phyloP scores from a whole-genome alignment of 35 echinoderm and acorn worm genomes.

The Chiridota heheva region DNA sequence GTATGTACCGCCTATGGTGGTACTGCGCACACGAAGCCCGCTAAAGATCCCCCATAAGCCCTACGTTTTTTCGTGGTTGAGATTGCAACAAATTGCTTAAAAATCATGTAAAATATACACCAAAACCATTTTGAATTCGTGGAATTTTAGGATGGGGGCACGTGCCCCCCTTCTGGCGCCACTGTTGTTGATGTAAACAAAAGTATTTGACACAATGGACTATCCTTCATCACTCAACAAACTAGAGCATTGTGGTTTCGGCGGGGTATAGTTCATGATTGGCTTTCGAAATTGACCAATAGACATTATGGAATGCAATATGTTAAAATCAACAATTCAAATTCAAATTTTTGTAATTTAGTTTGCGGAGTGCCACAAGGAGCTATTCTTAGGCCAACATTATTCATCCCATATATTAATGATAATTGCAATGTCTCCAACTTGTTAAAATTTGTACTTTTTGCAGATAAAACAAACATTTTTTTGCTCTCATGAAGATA shows the following conservation, averaged over 20 bases:
- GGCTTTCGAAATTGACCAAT: slow-evolving; percentile 3
- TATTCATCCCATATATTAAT: slow-evolving; percentile 24
- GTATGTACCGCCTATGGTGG: too few relatives aligned
- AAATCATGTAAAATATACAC: too few relatives aligned
- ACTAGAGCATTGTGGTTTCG: slow-evolving; percentile 10
- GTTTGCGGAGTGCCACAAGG: slow-evolving; percentile 33
- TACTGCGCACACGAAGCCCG: too few relatives aligned
- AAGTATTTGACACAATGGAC: neutral
- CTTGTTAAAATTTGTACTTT: slow-evolving; percentile 23
- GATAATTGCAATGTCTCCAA: slow-evolving; percentile 32
- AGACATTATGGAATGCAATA: neutral
- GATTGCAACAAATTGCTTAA: too few relatives aligned
- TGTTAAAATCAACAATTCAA: slow-evolving; percentile 7
- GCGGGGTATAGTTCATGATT: slow-evolving; percentile 13
- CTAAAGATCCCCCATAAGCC: too few relatives aligned
- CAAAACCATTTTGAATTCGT: too few relatives aligned
- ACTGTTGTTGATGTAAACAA: neutral
- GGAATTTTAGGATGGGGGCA: too few relatives aligned
- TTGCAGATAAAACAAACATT: slow-evolving; percentile 22
- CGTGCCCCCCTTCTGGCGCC: too few relatives aligned
- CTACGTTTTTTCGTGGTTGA: too few relatives aligned
- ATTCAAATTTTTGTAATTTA: slow-evolving; percentile 12
- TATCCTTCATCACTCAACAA: slow-evolving; percentile 17
- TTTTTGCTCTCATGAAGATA: slow-evolving; percentile 21
- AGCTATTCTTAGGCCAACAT: slow-evolving; percentile 3